Evolutionary conservation across 1,140 invertebrate genomes (phyloP), one percentile per base, ranked within the genome.

Genomic region (Cephus cinctus): DNA sequence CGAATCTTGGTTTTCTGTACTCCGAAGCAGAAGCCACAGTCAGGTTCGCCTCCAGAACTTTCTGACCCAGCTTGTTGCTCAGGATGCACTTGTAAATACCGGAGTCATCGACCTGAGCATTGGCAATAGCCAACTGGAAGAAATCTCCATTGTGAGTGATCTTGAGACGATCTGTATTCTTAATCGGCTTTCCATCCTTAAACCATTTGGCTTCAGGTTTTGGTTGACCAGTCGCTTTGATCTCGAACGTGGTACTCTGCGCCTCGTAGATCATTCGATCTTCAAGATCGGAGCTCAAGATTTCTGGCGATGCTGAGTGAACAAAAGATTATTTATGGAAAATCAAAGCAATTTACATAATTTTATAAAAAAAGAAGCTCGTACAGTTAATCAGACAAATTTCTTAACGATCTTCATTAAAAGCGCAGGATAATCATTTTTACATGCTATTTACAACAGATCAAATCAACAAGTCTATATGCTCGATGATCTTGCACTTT

Each of bases 181-280:
- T 82, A 2, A 91, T 69, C 16, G 80, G 80, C 52, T 86, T 75
- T 3, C 83, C 87, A 61, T 92, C 81, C 44, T 88, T 83, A 11
- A 81, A 86, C 89, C 92, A 94, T 59, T 83, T 84, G 3, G 83
- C 86, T 31, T 84, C 83, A 0, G 90, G 89, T 49, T 85, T 82
- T 18, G 90, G 90, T 50, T 83, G 75, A 15, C 88, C 89, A 20
- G 75, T 79, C 4, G 85, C 87, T 52, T 83, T 80, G 0, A 92
- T 82, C 43, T 86, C 84, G 63, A 88, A 92, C 27, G 78, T 78
- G 8, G 86, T 76, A 2, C 83, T 84, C 21, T 92, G 80, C 3
- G 87, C 89, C 73, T 92, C 89, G 70, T 82, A 90, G 14, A 84
- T 82, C 47, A 84, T 82, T 36, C 80, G 78, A 72, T 92, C 87